These are phyloP conservation scores for Rosalia funebris DNA, from an alignment of 2,888 invertebrate species.

Conservation along the genomic window DNA sequence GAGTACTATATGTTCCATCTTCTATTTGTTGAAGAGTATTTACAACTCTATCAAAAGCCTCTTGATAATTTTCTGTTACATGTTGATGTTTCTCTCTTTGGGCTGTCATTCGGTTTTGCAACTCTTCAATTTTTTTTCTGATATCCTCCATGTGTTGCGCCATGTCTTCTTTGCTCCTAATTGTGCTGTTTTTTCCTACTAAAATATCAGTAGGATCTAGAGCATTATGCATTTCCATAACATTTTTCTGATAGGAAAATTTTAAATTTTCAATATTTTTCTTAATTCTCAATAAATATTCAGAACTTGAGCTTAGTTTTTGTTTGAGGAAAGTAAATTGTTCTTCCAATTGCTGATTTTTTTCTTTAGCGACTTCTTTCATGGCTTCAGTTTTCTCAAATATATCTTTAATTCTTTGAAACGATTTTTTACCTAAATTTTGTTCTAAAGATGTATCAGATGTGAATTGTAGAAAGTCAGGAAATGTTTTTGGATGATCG, in stretches of 20 bases:
- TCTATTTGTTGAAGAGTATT: conserved; percentile 47
- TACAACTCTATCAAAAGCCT: conserved; percentile 49
- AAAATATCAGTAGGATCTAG: conserved; percentile 37
- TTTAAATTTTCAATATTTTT: conserved; percentile 59
- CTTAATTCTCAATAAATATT: conserved; percentile 55
- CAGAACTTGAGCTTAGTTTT: conserved; percentile 53
- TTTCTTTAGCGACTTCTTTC: conserved; percentile 51
- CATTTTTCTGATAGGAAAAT: conserved; percentile 55
- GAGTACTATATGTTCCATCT: conserved; percentile 45
- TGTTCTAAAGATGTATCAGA: conserved; percentile 31
- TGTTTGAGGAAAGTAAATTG: conserved; percentile 52
- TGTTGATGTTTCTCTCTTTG: conserved; percentile 44
- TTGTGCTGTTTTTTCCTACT: conserved; percentile 28
- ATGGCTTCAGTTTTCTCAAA: conserved; percentile 57
- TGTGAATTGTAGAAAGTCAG: conserved; percentile 1
- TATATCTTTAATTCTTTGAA: conserved; percentile 44
- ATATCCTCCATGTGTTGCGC: conserved; percentile 56
- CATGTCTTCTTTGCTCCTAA: conserved; percentile 53
- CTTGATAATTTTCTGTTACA: conserved; percentile 46
- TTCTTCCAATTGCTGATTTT: conserved; percentile 52
- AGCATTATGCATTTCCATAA: conserved; percentile 45
- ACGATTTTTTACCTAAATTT: conserved; percentile 33
- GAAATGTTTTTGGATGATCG: neutral
- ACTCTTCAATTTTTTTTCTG: conserved; percentile 48
- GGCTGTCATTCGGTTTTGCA: conserved; percentile 41